Evolutionary conservation across 2,113 vertebrate species (phyloP), one percentile per base, ranked within the genome.

Genomic region (Cynoglossus semilaevis): DNA sequence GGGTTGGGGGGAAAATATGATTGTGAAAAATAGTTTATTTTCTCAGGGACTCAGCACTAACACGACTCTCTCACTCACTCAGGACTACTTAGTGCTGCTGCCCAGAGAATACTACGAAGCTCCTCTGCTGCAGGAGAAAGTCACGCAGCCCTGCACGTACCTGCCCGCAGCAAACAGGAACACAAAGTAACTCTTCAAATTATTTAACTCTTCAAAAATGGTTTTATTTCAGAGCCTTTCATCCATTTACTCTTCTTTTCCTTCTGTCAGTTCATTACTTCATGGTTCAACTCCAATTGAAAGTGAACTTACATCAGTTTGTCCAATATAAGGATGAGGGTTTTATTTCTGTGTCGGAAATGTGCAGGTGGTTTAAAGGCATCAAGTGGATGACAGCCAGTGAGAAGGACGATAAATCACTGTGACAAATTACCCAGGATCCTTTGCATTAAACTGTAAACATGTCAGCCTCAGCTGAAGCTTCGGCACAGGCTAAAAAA

Each of bases 71-170:
- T 70, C 9, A 12, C 51, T 51, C 9, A 49, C 49, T 58, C 75
- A 99, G 96, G 96, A 99, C 82, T 97, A 96, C 62, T 69, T 99
- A 71, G 94, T 98, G 48, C 90, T 99, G 60, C 87, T 99, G 63
- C 96, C 95, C 13, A 91, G 85, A 36, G 93, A 93, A 71, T 98
- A 95, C 81, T 99, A 95, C 0, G 92, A 95, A 77, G 94, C 94
- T 0, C 70, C 89, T 7, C 58, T 91, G n/a, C 79, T 99, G 66
- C 91, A 94, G 71, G 69, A 91, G 49, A 89, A 62, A 14, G 89
- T 97, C 80, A 93, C 91, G 0, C 80, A 95, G 18, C 94, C 94
- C 1, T 99, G 96, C 79, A 86, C 85, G 0, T 84, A 80, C 22
- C 29, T 70, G 15, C 45, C 65, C 47, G 57, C 59, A 0, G 41